Evolutionary conservation across 2,888 invertebrate genomes (phyloP), one percentile per base, ranked within the genome.

Genomic region (Tholera decimalis): DNA sequence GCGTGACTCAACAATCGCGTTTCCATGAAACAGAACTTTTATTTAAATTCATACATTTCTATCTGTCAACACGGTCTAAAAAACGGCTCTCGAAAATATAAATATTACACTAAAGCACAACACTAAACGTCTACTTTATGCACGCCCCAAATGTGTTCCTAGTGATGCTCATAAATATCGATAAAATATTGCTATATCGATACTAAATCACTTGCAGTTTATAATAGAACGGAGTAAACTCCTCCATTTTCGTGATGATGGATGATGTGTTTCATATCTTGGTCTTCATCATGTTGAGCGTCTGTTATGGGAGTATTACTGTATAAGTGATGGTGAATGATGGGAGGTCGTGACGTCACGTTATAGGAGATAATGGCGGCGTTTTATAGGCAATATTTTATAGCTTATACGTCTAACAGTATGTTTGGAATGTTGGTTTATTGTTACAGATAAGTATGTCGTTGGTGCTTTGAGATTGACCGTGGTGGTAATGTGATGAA

Each of bases 101-200:
- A 72, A 75, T 66, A 81, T 64, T 51, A 35, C 39, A 43, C 66
- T n/a, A 46, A 59, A 63, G 43, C 43, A 71, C 59, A 68, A 69
- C 73, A 73, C 69, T 70, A 73, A 75, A 58, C 54, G 58, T 69
- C 66, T 77, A 73, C 49, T 74, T 73, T 74, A 77, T 71, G 71
- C 41, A 50, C 47, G 70, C 51, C 76, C 78, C 59, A 76, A 82
- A 79, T 83, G 57, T 69, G 67, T 82, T 79, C 35, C 59, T 77
- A 79, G 75, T 80, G 81, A 77, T 80, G 84, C 55, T 67, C 73
- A 82, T 83, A 83, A 82, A 83, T 75, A 83, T 78, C 82, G 73
- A 83, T 82, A 82, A 83, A 80, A 80, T 83, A 83, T 83, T 67
- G 61, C 73, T 77, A 73, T 80, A 80, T 80, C 74, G 80, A 70